Evolutionary conservation across 1,140 invertebrate species (phyloP).

Genomic region (Aphelinus atriplicis): DNA sequence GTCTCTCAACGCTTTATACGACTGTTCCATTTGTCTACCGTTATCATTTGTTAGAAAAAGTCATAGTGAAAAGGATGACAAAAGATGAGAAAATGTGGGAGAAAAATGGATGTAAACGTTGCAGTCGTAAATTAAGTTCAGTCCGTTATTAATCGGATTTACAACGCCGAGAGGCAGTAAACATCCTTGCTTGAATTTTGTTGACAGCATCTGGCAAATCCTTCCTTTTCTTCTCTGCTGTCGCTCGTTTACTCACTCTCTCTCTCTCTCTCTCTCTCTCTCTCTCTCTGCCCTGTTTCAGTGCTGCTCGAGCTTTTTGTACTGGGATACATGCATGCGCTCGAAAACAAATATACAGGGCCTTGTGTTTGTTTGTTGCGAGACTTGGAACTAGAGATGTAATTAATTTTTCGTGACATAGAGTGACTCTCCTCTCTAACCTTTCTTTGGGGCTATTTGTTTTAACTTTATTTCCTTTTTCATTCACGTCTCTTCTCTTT

Average conservation of each 20-base stretch:
- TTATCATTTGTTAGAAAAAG: too few species aligned
- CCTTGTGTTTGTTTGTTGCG: slow-evolving; percentile 12
- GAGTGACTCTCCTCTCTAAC: slow-evolving; percentile 27
- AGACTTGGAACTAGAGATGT: slow-evolving; percentile 15
- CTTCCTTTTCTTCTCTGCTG: slow-evolving; percentile 20
- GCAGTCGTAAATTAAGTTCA: slow-evolving; percentile 44
- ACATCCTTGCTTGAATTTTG: slow-evolving; percentile 47
- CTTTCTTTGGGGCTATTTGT: background rate
- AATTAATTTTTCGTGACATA: slow-evolving; percentile 48
- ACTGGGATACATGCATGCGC: too few species aligned
- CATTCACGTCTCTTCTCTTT: background rate
- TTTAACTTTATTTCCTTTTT: background rate
- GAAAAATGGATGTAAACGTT: slow-evolving; percentile 44
- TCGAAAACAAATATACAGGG: too few species aligned
- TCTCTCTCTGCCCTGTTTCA: too few species aligned
- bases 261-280: too few species aligned
- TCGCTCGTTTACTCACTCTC: slow-evolving; percentile 17
- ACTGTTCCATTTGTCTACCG: too few species aligned
- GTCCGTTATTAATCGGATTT: slow-evolving; percentile 54
- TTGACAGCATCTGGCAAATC: slow-evolving; percentile 14
- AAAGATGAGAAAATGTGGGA: slow-evolving; percentile 20
- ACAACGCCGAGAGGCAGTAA: slow-evolving; percentile 48
- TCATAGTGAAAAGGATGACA: too few species aligned
- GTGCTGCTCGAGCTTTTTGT: too few species aligned
- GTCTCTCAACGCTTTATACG: too few species aligned